phyloP scores from a whole-genome alignment of 2,113 vertebrate genomes.

The Odocoileus virginianus region DNA sequence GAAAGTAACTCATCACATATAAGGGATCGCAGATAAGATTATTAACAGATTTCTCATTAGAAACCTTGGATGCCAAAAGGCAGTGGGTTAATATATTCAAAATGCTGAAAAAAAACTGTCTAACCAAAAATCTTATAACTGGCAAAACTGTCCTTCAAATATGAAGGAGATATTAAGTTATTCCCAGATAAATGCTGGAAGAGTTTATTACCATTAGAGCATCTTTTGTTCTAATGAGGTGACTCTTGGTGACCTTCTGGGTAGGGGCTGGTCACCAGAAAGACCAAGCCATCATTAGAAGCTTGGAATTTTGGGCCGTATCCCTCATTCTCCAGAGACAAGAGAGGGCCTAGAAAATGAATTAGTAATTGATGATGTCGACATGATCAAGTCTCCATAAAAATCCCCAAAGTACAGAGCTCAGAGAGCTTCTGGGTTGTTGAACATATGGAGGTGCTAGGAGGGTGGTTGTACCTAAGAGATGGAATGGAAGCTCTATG shows the following conservation, averaged over 20 bases:
- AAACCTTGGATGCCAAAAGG: not conserved
- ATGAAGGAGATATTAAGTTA: not conserved
- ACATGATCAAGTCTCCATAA: not conserved
- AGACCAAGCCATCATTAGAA: not conserved
- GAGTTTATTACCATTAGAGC: not conserved
- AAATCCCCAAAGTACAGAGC: not conserved
- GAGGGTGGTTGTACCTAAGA: not conserved
- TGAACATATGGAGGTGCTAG: not conserved
- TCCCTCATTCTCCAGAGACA: not conserved
- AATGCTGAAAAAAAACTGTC: not conserved
- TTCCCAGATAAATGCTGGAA: not conserved
- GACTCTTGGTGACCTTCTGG: not conserved
- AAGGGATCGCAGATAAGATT: not conserved
- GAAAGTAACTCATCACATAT: not conserved
- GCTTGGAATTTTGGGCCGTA: not conserved
- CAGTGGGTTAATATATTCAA: not conserved
- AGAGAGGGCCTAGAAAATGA: not conserved
- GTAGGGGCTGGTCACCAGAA: not conserved
- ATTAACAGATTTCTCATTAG: not conserved
- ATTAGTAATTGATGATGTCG: not conserved
- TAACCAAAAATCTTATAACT: not conserved
- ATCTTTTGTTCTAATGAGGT: not conserved
- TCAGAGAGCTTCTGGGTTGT: not conserved
- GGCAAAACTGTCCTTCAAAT: not conserved
- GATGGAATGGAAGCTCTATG: not conserved